Evolutionary conservation across 2,113 vertebrate genomes (phyloP).

Genomic region (Hemiprocne comata): DNA sequence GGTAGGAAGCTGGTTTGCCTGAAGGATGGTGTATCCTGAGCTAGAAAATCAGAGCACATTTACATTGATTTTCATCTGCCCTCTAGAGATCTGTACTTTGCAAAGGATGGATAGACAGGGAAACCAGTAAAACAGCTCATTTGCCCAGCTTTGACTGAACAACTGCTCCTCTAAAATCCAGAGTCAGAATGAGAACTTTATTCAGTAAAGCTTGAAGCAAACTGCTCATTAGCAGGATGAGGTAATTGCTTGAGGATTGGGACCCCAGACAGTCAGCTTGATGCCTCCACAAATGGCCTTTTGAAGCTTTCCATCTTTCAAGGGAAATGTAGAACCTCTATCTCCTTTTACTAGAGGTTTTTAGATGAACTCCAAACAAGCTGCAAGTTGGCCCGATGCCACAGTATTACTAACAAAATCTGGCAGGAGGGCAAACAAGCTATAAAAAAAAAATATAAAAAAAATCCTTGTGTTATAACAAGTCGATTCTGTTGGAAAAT

Average conservation of each 20-base stretch:
- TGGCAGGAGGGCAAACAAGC: constrained; percentile 43
- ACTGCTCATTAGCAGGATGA: not conserved
- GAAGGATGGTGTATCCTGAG: not conserved
- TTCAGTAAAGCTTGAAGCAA: not conserved
- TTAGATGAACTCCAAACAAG: constrained; percentile 37
- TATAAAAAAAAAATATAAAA: not conserved
- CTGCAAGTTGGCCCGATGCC: constrained; percentile 33
- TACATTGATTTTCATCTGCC: not conserved
- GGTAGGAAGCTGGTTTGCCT: not conserved
- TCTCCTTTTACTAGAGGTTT: constrained; percentile 57
- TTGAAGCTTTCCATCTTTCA: constrained; percentile 10
- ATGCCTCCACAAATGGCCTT: constrained; percentile 13
- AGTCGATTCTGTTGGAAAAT: constrained; percentile 29
- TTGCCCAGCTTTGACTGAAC: not conserved
- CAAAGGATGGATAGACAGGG: not conserved
- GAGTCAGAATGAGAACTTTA: not conserved
- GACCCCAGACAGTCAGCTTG: not conserved
- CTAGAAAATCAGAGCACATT: not conserved
- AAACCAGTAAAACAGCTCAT: not conserved
- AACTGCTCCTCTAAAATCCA: not conserved
- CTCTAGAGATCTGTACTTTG: not conserved
- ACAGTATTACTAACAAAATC: constrained; percentile 58
- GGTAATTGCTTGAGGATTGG: constrained; percentile 11
- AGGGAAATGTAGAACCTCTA: constrained; percentile 25
- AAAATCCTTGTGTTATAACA: constrained; percentile 12